These are phyloP conservation scores for Diorhabda carinulata DNA, from an alignment of 1,140 invertebrate genomes.

Conservation along the genomic window DNA sequence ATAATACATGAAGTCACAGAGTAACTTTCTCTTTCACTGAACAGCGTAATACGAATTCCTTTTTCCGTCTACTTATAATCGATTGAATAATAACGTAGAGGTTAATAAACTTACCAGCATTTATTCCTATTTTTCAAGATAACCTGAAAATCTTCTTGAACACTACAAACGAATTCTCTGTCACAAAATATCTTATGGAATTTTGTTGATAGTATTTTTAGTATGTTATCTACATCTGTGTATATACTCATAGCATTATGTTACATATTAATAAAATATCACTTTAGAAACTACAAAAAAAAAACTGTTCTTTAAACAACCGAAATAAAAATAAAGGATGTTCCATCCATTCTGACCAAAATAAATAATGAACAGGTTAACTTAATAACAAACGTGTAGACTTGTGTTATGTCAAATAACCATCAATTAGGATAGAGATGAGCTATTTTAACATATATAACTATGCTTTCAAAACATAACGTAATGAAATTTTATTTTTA, in stretches of 20 bases:
- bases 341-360: too few species aligned
- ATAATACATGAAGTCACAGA: constrained; percentile 38
- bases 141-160: constrained; percentile 34
- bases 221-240: constrained; percentile 33
- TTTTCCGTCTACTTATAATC: constrained; percentile 24
- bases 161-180: constrained; percentile 38
- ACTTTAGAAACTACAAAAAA: background rate
- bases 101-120: constrained; percentile 34
- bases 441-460: too few species aligned
- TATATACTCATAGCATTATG: constrained; percentile 31
- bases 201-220: constrained; percentile 36
- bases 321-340: too few species aligned
- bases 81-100: constrained; percentile 8
- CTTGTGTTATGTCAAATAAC: too few species aligned
- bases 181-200: constrained; percentile 40
- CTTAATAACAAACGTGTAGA: too few species aligned
- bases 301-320: background rate
- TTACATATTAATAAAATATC: constrained; percentile 1
- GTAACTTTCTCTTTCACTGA: constrained; percentile 36
- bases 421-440: too few species aligned
- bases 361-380: too few species aligned
- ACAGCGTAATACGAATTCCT: constrained; percentile 31
- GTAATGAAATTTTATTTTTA: too few species aligned
- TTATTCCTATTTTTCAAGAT: constrained; percentile 32
- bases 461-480: too few species aligned